Evolutionary conservation across 2,113 vertebrate genomes (phyloP).

Genomic region (Scomber colias): DNA sequence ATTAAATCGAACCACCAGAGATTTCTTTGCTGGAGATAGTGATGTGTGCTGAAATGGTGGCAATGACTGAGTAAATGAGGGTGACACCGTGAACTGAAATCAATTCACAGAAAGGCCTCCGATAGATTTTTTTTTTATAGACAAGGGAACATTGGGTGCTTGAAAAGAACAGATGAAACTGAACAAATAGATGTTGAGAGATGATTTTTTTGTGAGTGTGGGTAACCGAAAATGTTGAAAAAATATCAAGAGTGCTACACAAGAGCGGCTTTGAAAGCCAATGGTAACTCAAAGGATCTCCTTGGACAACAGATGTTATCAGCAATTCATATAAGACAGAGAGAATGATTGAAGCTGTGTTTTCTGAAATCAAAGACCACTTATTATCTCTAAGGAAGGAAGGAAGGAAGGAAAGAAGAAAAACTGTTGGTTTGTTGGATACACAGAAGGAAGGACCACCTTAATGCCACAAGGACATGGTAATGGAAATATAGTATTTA

Average conservation of each 20-base stretch:
- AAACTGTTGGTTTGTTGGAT: no score
- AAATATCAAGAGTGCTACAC: not conserved
- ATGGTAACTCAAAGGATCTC: not conserved
- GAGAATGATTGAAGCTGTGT: not conserved
- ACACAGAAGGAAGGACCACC: not conserved
- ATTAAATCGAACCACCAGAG: slow-evolving; percentile 9
- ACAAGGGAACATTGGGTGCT: not conserved
- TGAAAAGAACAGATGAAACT: not conserved
- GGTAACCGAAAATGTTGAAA: not conserved
- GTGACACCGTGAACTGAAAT: not conserved
- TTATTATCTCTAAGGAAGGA: not conserved
- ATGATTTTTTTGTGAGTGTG: not conserved
- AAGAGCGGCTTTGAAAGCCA: not conserved
- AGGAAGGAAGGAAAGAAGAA: no score
- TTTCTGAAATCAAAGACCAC: slow-evolving; percentile 1
- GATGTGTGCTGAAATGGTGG: slow-evolving; percentile 5
- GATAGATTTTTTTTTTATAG: not conserved
- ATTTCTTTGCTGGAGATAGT: not conserved
- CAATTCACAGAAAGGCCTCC: not conserved
- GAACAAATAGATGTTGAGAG: not conserved
- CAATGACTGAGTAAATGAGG: not conserved
- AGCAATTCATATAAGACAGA: not conserved
- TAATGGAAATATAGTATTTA: not conserved
- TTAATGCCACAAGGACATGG: not conserved
- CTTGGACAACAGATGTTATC: not conserved